phyloP scores from a whole-genome alignment of 2,113 vertebrate genomes.

The Odontesthes bonariensis region DNA sequence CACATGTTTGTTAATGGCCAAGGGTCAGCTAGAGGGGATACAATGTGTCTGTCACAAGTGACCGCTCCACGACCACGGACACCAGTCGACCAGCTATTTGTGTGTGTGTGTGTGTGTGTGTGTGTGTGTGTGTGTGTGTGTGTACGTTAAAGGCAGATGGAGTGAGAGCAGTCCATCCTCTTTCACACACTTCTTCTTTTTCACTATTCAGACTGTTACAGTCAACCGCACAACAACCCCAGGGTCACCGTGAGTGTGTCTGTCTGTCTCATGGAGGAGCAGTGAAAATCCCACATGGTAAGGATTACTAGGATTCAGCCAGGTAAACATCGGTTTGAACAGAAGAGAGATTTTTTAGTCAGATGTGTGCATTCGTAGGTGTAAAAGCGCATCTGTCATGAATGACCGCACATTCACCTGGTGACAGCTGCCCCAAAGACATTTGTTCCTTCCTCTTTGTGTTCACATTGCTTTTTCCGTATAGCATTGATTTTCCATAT shows the following conservation, averaged over 20 bases:
- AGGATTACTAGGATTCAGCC: conserved; percentile 58
- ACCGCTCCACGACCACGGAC: conserved; percentile 73
- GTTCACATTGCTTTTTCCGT: conserved; percentile 13
- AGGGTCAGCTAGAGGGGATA: conserved; percentile 75
- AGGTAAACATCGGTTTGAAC: conserved; percentile 58
- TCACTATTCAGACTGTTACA: conserved; percentile 68
- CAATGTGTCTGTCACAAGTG: conserved; percentile 77
- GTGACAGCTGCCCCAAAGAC: conserved; percentile 6
- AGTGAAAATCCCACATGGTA: conserved; percentile 48
- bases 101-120: conserved; percentile 26
- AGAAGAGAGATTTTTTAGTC: conserved; percentile 45
- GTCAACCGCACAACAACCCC: conserved; percentile 78
- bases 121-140: conserved; percentile 25
- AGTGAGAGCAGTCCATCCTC: conserved; percentile 55
- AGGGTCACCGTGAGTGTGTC: conserved; percentile 33
- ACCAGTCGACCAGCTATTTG: conserved; percentile 52
- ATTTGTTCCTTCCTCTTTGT: conserved; percentile 36
- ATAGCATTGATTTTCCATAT: not conserved
- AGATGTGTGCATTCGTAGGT: conserved; percentile 48
- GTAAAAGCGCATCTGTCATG: conserved; percentile 47
- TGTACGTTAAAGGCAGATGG: conserved; percentile 38
- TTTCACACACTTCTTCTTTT: conserved; percentile 51
- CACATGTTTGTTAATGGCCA: conserved; percentile 36
- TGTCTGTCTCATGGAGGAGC: conserved; percentile 41
- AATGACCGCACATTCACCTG: conserved; percentile 67